Base-by-base conservation (phyloP, 2,113 vertebrate species). In the Trogon surrucura region DNA sequence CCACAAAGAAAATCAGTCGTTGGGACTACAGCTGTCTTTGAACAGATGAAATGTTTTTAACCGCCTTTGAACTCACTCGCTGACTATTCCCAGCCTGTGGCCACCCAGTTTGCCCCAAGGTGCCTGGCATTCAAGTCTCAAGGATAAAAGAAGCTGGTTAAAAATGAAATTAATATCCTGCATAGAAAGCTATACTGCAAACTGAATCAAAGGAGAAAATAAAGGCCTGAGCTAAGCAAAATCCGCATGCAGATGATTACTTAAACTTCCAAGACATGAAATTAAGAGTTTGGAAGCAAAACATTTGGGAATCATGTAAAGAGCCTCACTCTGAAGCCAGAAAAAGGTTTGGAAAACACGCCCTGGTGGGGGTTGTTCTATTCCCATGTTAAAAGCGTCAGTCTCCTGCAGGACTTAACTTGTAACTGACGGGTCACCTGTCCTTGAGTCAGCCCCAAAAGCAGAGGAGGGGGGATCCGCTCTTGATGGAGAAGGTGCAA, bases 201-300 rank as follows among this genome's bases (percentile, higher is more conserved):
- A 50, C 21, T 7, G 61, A 88, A 93, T 94, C 92, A 94, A 84
- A 92, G 65, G 50, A 82, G 79, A 61, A 84, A 70, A 75, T 34
- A 69, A 96, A 89, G 57, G 11, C 85, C 94, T 90, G 88, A 94
- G 94, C 95, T 95, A 84, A 95, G 95, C 95, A 96, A 84, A 97
- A 89, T 73, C 71, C 2, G 0, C 44, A 70, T 5, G 38, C 51
- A 71, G 84, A 84, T 80, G 53, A 92, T 74, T 69, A 71, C 74
- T 93, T 64, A 30, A 81, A 71, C 75, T 86, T 93, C 54, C 38
- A 30, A 92, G 51, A 64, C 36, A 38, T 80, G 57, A 81, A 78
- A 30, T 60, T 16, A 64, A 88, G 65, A 32, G 50, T 94, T 77
- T 57, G 54, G 85, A 93, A 95, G 44, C 2, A 81, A 88, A 94